phyloP scores from a whole-genome alignment of 2,888 invertebrate genomes.

The Amblyjoppa fuscipennis region DNA sequence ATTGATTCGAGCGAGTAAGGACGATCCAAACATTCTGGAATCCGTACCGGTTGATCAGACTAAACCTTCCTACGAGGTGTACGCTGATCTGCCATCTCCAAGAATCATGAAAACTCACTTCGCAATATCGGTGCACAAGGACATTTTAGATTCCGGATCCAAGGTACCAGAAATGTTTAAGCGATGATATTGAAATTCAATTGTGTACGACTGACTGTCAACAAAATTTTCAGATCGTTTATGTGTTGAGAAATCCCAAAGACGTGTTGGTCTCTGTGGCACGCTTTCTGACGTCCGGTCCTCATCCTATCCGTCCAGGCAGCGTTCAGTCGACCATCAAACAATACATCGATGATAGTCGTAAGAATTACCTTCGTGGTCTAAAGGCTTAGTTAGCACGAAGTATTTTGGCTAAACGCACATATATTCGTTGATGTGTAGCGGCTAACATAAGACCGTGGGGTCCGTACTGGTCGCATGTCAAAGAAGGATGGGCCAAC shows the following conservation, averaged over 20 bases:
- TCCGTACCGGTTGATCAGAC: slow-evolving; percentile 83
- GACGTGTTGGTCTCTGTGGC: slow-evolving; percentile 80
- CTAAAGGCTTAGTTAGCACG: not conserved
- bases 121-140: slow-evolving; percentile 89
- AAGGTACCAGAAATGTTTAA: slow-evolving; percentile 55
- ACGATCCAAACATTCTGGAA: slow-evolving; percentile 87
- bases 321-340: slow-evolving; percentile 77
- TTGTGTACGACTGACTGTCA: not conserved
- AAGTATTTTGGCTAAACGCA: not conserved
- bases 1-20: slow-evolving; percentile 80
- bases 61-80: slow-evolving; percentile 87
- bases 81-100: slow-evolving; percentile 84
- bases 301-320: slow-evolving; percentile 61
- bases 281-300: slow-evolving; percentile 63
- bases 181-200: not conserved
- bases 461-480: slow-evolving; percentile 92
- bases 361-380: slow-evolving; percentile 69
- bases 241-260: slow-evolving; percentile 82
- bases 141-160: slow-evolving; percentile 63
- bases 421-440: slow-evolving; percentile 42
- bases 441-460: slow-evolving; percentile 87
- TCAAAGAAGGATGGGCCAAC: slow-evolving; percentile 91
- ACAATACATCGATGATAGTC: slow-evolving; percentile 72
- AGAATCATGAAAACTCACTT: slow-evolving; percentile 90
- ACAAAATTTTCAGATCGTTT: slow-evolving; percentile 75